Conservation (phyloP, 2,888 invertebrate species). For the Cheilosia grossa region DNA sequence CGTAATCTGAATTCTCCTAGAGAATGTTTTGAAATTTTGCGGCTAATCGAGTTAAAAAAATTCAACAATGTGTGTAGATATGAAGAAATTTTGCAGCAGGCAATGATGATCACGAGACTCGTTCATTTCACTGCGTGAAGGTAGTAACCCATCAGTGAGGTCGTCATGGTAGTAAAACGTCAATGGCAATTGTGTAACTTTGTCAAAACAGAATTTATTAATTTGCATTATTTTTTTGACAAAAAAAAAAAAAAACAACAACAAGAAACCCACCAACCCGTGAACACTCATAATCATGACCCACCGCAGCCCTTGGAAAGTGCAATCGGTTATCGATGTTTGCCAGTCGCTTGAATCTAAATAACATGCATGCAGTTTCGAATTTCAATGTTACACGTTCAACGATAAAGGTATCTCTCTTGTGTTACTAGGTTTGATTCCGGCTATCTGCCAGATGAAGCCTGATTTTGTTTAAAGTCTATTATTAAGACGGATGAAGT, state of each 20-base stretch:
- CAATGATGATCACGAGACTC: neutral
- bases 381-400: constrained; percentile 28
- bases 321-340: constrained; percentile 61
- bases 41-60: neutral
- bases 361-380: constrained; percentile 26
- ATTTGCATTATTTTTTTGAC: constrained; percentile 4
- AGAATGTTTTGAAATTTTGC: constrained; percentile 32
- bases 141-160: neutral
- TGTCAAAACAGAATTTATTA: neutral
- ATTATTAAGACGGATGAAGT: constrained; percentile 10
- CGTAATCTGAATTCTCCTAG: constrained; percentile 18
- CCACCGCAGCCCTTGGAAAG: constrained; percentile 38
- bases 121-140: neutral
- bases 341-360: constrained; percentile 28
- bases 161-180: neutral
- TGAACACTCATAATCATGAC: constrained; percentile 32
- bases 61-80: neutral
- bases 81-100: too few relatives aligned
- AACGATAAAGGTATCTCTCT: neutral
- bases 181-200: neutral
- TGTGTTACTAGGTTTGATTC: constrained; percentile 14
- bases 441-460: neutral
- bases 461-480: neutral
- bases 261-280: neutral
- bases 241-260: constrained; percentile 2